Base-by-base conservation (phyloP, 1,140 invertebrate genomes). In the Samia ricini region DNA sequence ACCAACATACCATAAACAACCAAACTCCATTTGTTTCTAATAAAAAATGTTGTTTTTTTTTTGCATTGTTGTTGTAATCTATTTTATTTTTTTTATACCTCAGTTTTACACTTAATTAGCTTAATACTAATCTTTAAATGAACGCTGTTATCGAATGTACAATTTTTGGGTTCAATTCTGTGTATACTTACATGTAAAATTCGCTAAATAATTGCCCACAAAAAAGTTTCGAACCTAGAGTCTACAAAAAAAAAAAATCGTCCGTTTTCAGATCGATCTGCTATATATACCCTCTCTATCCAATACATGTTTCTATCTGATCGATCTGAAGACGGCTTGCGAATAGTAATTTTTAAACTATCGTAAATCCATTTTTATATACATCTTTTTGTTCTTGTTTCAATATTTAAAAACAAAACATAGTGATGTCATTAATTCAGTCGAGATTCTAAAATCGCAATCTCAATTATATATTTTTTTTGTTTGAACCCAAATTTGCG, bases 121-220 rank as follows among this genome's bases (percentile, higher is more conserved):
- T 55, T 55, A 55, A 24, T 22, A 23, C 52, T 55, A 55, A 55
- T 24, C 56, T 66, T 80, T 72, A 74, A 77, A 82, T 51, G 79
- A 83, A 76, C 74, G 78, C 74, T 42, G 77, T 42, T 42, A 15
- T 42, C 74, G 68, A 62, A 71, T 64, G 76, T 81, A 85, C 78
- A 83, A 78, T 73, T 66, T 77, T 80, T 83, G 81, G 83, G 81
- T 84, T 76, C 78, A 59, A 21, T 79, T 85, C 81, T 83, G 78
- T 80, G 81, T 77, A n/a, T n/a, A n/a, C n/a, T n/a, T n/a, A n/a
- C n/a, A n/a, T 55, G 52, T 55, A 55, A 24, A 55, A 42, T 59
- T 59, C 21, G 36, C 56, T 59, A 59, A 49, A 49, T 48, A 55
- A 24, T 22, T 23, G 12, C 52, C 23, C 52, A 24, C 48, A 19